Evolutionary conservation across 2,113 vertebrate species (phyloP).

Genomic region (Entomyzon cyanotis): DNA sequence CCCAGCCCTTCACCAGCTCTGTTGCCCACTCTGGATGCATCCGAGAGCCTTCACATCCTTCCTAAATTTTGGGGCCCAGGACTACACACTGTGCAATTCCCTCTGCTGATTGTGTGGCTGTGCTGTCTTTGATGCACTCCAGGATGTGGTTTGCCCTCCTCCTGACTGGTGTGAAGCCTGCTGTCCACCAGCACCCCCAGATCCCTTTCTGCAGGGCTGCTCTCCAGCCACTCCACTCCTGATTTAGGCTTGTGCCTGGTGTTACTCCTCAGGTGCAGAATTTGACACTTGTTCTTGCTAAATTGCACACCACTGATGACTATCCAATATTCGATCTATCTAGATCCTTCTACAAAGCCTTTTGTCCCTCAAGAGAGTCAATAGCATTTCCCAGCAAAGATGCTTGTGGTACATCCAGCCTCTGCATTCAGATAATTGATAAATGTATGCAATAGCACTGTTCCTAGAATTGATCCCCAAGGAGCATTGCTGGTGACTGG

Average conservation of each 20-base stretch:
- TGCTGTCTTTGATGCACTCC: background rate
- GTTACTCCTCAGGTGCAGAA: background rate
- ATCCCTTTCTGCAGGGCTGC: background rate
- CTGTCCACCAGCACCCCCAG: background rate
- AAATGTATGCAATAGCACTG: background rate
- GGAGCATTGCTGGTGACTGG: background rate
- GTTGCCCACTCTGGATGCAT: background rate
- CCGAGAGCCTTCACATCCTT: background rate
- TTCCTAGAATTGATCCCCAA: background rate
- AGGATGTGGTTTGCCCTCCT: background rate
- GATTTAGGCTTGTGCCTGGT: fast-evolving
- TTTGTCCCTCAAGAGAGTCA: background rate
- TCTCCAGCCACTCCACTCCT: background rate
- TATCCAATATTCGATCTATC: background rate
- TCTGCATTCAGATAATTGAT: background rate
- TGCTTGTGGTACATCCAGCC: background rate
- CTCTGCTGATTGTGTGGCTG: background rate
- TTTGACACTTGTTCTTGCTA: background rate
- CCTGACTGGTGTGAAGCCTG: background rate
- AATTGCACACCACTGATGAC: background rate
- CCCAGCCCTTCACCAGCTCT: background rate
- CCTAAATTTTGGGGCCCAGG: background rate
- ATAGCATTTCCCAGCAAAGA: background rate
- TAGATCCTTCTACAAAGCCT: background rate
- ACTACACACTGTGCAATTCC: background rate